Conservation (phyloP, 2,113 vertebrate species). For the Phyllopteryx taeniolatus region DNA sequence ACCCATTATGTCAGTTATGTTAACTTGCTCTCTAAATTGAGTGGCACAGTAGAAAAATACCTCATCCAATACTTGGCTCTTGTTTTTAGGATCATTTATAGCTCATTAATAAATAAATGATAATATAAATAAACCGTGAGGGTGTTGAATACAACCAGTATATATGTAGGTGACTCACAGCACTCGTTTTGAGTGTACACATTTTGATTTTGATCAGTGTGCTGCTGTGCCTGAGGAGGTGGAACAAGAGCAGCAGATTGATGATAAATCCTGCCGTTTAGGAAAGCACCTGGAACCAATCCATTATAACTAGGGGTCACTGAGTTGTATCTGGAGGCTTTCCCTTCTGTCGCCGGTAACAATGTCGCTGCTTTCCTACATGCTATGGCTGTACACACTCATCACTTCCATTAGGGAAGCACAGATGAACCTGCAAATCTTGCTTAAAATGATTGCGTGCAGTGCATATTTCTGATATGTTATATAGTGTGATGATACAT, state of each 20-base stretch:
- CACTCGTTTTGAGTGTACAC: conserved; percentile 41
- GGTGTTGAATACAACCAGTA: not conserved
- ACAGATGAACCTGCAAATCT: conserved; percentile 4
- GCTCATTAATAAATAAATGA: no score
- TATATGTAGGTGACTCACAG: conserved; percentile 23
- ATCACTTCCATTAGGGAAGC: conserved; percentile 35
- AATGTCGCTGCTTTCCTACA: conserved; percentile 65
- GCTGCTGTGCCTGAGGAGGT: conserved; percentile 35
- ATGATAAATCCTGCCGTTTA: conserved; percentile 63
- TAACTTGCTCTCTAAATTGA: conserved; percentile 6
- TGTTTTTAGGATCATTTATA: not conserved
- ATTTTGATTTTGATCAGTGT: conserved; percentile 54
- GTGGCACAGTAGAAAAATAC: conserved; percentile 23
- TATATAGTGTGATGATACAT: conserved; percentile 29
- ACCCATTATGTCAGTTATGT: conserved; percentile 7
- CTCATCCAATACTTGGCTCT: not conserved
- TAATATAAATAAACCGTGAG: no score
- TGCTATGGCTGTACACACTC: conserved; percentile 23
- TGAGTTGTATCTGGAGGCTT: conserved; percentile 76
- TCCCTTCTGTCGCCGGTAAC: conserved; percentile 71
- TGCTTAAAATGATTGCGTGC: not conserved
- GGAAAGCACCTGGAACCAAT: conserved; percentile 77
- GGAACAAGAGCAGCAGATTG: conserved; percentile 60
- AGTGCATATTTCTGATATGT: not conserved
- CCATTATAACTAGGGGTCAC: conserved; percentile 73